These are phyloP conservation scores for Blastomussa wellsi DNA, from an alignment of 92 coral and sea anemone species.

Conservation along the genomic window DNA sequence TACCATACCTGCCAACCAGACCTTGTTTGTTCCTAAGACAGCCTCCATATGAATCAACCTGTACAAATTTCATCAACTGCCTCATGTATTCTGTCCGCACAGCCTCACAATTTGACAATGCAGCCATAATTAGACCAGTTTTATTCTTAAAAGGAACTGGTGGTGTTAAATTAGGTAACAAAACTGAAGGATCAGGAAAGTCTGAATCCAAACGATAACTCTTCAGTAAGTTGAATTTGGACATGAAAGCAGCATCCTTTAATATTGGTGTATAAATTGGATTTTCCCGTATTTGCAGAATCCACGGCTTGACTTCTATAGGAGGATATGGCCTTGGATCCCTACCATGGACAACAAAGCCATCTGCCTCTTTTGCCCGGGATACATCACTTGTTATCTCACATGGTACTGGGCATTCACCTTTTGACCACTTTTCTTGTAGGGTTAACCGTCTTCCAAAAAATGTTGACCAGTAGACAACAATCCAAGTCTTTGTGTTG, in stretches of 20 bases:
- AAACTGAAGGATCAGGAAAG: conserved; percentile 32
- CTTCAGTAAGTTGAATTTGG: not conserved
- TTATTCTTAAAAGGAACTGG: conserved; percentile 43
- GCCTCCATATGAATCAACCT: conserved; percentile 43
- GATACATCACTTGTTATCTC: conserved; percentile 6
- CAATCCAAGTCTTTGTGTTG: not conserved
- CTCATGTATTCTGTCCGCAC: conserved; percentile 41
- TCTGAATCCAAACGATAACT: conserved; percentile 51
- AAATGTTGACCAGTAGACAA: conserved; percentile 33
- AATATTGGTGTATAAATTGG: conserved; percentile 24
- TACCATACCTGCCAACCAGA: conserved; percentile 9
- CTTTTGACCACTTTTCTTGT: not conserved
- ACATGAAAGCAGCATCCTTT: not conserved
- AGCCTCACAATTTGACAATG: conserved; percentile 42
- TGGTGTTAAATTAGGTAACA: conserved; percentile 24
- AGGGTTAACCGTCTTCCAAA: conserved; percentile 2
- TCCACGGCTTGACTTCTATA: conserved; percentile 15
- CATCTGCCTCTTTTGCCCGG: conserved; percentile 25
- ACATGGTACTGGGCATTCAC: conserved; percentile 6
- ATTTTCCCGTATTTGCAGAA: conserved; percentile 31
- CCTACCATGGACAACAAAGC: conserved; percentile 30
- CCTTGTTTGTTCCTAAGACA: conserved; percentile 37
- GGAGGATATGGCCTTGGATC: conserved; percentile 14
- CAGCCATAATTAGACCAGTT: conserved; percentile 18
- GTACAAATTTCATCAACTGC: conserved; percentile 41